Base-by-base conservation (phyloP, 2,888 invertebrate species). In the Galerucella pusilla region DNA sequence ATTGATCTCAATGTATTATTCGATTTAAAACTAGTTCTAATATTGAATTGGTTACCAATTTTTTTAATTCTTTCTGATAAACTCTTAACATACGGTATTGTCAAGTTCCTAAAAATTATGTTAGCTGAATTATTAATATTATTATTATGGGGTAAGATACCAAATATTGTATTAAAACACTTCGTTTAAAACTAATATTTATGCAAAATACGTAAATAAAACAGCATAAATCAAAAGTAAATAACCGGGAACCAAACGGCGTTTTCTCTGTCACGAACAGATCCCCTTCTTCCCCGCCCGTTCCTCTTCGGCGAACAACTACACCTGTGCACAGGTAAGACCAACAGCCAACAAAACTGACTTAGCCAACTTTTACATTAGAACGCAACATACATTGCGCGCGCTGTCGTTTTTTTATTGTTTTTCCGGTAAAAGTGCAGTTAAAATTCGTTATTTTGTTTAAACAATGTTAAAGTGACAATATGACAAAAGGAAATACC, bases 401-500 rank as follows among this genome's bases (percentile, higher is more conserved):
- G 73, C 70, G 71, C 65, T 71, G 35, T 14, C 49, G 57, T n/a
- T 16, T 73, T 75, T 70, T 65, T n/a, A 63, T 60, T 42, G 66
- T 68, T 78, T 73, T 76, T 70, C 52, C 60, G 60, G 11, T 61
- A 49, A 77, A 70, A 65, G 67, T 73, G 74, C 65, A 65, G 61
- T 74, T 68, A 67, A 35, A 46, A n/a, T 20, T 52, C 42, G 20
- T 35, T 65, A 59, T 63, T 74, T 65, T 70, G 20, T 60, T 60
- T 1, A 42, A 9, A 9, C 6, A 25, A 57, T 77, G 74, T 76
- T 73, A 71, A 54, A 74, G 73, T 59, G 61, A 28, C 52, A 75
- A 73, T 42, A 91, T 91, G 91, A 91, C 91, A 81, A 92, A 92
- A 86, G 89, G 90, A 75, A 91, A 91, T 85, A 85, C 86, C 81